Evolutionary conservation across 2,797 vertebrate genomes (phyloP), one percentile per base, ranked within the genome.

Genomic region (Synanceia verrucosa): DNA sequence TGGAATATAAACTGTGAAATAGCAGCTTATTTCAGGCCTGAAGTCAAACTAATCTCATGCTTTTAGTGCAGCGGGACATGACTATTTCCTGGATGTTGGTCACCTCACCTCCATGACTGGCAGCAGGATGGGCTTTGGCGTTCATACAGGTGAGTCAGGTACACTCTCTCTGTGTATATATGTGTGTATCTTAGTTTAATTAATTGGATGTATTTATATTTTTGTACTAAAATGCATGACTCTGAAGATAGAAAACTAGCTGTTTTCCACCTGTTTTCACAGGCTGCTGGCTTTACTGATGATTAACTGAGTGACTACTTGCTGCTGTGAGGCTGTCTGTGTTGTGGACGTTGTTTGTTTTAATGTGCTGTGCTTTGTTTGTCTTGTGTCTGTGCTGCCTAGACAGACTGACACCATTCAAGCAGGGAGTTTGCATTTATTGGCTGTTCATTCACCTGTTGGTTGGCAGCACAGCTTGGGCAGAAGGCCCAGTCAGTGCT

Each of bases 1-100:
- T 31, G 33, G 24, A 13, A 41, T 19, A 39, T 39, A 2, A 69
- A 43, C 43, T 14, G 12, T 23, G 5, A 23, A 55, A 23, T 16
- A 21, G 31, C n/a, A n/a, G 11, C 26, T 23, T n/a, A n/a, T n/a
- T 2, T 11, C 1, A 59, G 18, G 26, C 56, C 33, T 31, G 16
- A 39, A 14, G 16, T 1, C 9, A 51, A 41, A 56, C 26, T 16
- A 0, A 11, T 5, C 2, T 24, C 2, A 47, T 4, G 3, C 4
- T 24, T 51, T 16, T 28, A n/a, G 13, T n/a, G 14, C 19, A 10
- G 21, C 6, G 68, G 68, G 73, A 67, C 18, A 5, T 6, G 55
- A 13, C 59, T 65, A 80, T 71, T 21, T 52, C 58, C 59, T 71
- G 66, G 74, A 63, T 26, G 24, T 7, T 23, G 3, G 47, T 9